Conservation (phyloP, 2,113 vertebrate species). For the Pan paniscus region DNA sequence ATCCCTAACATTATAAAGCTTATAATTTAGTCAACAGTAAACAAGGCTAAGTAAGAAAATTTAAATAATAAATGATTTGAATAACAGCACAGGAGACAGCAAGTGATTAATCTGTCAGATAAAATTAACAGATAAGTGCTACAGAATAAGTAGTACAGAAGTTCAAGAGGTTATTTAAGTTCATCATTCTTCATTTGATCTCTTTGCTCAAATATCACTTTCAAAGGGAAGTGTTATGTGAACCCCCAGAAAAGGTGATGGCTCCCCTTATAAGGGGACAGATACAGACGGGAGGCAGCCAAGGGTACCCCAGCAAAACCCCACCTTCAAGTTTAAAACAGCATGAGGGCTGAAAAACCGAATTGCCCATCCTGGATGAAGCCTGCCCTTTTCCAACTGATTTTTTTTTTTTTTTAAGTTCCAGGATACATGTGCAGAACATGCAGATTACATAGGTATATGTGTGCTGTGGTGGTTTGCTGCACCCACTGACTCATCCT, state of each 20-base stretch:
- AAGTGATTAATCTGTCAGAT: neutral
- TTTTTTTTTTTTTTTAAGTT: too few relatives aligned
- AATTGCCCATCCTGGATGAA: too few relatives aligned
- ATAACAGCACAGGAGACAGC: neutral
- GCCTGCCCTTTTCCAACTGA: too few relatives aligned
- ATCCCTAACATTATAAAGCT: neutral
- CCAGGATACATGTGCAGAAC: too few relatives aligned
- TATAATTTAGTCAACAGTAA: constrained; percentile 17
- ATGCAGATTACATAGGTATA: too few relatives aligned
- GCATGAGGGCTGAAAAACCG: too few relatives aligned
- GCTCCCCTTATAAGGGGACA: neutral
- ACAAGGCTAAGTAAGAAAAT: constrained; percentile 16
- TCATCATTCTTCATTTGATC: neutral
- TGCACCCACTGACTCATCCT: too few relatives aligned
- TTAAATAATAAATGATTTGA: constrained; percentile 8
- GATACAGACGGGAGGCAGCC: too few relatives aligned
- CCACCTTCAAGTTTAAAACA: too few relatives aligned
- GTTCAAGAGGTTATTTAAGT: neutral
- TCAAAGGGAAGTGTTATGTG: neutral
- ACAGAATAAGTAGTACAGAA: neutral
- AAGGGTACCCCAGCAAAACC: too few relatives aligned
- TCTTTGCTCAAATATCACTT: constrained; percentile 19
- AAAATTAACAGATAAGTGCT: constrained; percentile 5
- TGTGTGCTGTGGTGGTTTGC: too few relatives aligned
- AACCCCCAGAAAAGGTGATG: neutral